Evolutionary conservation across 2,113 vertebrate species (phyloP).

Genomic region (Perccottus glenii): DNA sequence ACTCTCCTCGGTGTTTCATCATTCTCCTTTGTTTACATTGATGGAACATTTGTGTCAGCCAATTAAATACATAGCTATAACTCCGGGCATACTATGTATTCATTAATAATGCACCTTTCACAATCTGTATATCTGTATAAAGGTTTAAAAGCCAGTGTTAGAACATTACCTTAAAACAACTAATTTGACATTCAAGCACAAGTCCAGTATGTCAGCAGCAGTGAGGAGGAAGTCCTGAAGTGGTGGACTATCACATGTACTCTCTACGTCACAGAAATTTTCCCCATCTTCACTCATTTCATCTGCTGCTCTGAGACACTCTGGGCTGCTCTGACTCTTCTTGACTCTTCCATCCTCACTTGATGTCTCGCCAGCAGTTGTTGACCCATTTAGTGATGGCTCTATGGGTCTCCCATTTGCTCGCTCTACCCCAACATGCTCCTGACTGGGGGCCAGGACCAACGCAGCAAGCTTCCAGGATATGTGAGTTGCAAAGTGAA

Average conservation of each 20-base stretch:
- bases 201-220: conserved; percentile 90
- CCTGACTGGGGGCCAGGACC: conserved; percentile 86
- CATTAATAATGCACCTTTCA: no score
- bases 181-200: conserved; percentile 86
- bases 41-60: no score
- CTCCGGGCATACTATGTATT: no score
- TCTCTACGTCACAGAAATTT: conserved; percentile 88
- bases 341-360: conserved; percentile 60
- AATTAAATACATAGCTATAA: no score
- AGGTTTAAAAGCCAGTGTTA: no score
- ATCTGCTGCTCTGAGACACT: conserved; percentile 82
- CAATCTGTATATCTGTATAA: no score
- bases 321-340: conserved; percentile 85
- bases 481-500: conserved; percentile 95
- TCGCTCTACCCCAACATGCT: conserved; percentile 44
- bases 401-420: conserved; percentile 5
- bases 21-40: no score
- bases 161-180: conserved; percentile 85
- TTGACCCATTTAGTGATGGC: conserved; percentile 9
- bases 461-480: conserved; percentile 94
- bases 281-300: conserved; percentile 87
- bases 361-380: not conserved
- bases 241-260: conserved; percentile 87
- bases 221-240: conserved; percentile 95
- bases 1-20: no score